These are phyloP conservation scores for Meteorus colon DNA, from an alignment of 2,888 invertebrate species.

Conservation along the genomic window DNA sequence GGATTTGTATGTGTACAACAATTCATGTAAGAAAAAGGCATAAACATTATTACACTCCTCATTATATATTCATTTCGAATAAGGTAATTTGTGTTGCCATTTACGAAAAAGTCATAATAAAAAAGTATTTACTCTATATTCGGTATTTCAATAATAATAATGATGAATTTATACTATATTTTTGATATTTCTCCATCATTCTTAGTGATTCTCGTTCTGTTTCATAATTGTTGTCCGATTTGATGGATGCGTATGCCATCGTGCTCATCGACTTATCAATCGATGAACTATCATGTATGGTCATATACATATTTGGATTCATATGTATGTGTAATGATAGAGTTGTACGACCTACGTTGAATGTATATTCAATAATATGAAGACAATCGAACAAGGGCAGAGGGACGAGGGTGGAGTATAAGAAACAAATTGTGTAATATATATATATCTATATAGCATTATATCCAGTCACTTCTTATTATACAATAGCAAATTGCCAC, in stretches of 20 bases:
- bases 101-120: constrained; percentile 67
- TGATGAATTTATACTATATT: constrained; percentile 47
- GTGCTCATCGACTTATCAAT: constrained; percentile 57
- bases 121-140: constrained; percentile 64
- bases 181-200: constrained; percentile 50
- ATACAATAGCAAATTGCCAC: constrained; percentile 63
- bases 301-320: background rate
- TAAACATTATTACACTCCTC: constrained; percentile 39
- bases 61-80: constrained; percentile 62
- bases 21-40: constrained; percentile 4
- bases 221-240: constrained; percentile 23
- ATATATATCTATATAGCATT: constrained; percentile 61
- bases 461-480: constrained; percentile 60
- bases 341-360: constrained; percentile 45
- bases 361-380: constrained; percentile 56
- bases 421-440: constrained; percentile 51
- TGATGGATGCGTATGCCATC: constrained; percentile 36
- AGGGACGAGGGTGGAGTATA: constrained; percentile 34
- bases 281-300: constrained; percentile 50
- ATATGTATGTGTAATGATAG: constrained; percentile 49
- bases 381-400: background rate
- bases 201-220: constrained; percentile 54
- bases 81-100: constrained; percentile 64
- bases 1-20: background rate
- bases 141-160: constrained; percentile 58